Conservation (phyloP, 2,888 invertebrate species). For the Anagyrus pseudococci region DNA sequence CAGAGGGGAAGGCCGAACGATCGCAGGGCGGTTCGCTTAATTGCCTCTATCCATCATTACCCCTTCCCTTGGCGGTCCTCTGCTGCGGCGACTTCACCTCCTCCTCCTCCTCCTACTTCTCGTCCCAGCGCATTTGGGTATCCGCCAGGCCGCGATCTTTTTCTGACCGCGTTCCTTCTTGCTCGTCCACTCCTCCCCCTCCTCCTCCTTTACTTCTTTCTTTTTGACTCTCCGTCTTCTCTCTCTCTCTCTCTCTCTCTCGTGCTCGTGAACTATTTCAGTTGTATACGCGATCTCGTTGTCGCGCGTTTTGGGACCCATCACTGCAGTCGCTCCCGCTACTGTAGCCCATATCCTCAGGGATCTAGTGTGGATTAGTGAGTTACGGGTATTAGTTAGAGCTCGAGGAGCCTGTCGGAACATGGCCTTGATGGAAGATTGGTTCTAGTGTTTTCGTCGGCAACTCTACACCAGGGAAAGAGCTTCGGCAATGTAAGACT, state of each 20-base stretch:
- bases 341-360: background rate
- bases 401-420: no score
- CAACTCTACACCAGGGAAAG: no score
- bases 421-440: no score
- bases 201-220: slow-evolving; percentile 13
- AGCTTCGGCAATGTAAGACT: no score
- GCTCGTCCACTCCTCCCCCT: slow-evolving; percentile 4
- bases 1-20: slow-evolving; percentile 39
- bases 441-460: no score
- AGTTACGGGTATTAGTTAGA: no score
- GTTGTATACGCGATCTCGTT: no score
- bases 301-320: no score
- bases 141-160: slow-evolving; percentile 38
- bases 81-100: no score
- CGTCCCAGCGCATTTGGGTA: slow-evolving; percentile 21
- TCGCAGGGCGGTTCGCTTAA: slow-evolving; percentile 49
- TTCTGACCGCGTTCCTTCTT: slow-evolving; percentile 9
- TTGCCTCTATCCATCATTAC: slow-evolving; percentile 53
- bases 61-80: slow-evolving; percentile 37
- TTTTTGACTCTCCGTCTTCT: no score
- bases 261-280: background rate
- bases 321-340: background rate
- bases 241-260: background rate
- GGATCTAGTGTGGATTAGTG: no score
- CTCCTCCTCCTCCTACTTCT: background rate